Base-by-base conservation (phyloP, 2,113 vertebrate species). In the Passer montanus region DNA sequence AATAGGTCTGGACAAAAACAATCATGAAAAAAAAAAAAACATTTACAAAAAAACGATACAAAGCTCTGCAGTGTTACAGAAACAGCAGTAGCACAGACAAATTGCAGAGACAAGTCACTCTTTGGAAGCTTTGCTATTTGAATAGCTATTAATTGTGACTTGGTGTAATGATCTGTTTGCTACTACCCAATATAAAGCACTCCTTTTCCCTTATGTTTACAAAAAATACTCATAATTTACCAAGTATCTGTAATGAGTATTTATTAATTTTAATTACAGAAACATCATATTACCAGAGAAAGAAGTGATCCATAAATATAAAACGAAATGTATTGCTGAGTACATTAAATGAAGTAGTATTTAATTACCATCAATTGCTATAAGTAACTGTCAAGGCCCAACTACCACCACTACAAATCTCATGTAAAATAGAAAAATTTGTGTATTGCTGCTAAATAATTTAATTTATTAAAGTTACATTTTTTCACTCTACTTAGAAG, bases 321-420 rank as follows among this genome's bases (percentile, higher is more conserved):
- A 91, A 96, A 92, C 69, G 69, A 77, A 96, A 97, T 95, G 93
- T 87, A 94, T 84, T 86, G 12, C 41, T 91, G 41, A 87, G 74
- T 87, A 82, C 73, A 96, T 69, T 83, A 94, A 97, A 96, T 95
- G 26, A 97, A 97, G 69, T 90, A 93, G 70, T 46, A 91, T 94
- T 97, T 95, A 97, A 97, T 90, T 95, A 87, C 41, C 43, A 67
- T 55, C 46, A 91, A 87, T 94, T 96, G 66, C 67, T 94, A 15
- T 77, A 94, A 85, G 85, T 94, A 97, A 96, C 27, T 86, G 22
- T 90, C 28, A 80, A 86, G 44, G 58, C 64, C 63, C 94, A 94
- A 96, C 87, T 1, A 2, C 50, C 24, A 82, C 47, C 86, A 70
- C 77, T 76, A 92, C 18, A 92, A 96, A 89, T 87, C 58, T 88